Conservation (phyloP, 1,140 invertebrate genomes). For the Bombyx mandarina region DNA sequence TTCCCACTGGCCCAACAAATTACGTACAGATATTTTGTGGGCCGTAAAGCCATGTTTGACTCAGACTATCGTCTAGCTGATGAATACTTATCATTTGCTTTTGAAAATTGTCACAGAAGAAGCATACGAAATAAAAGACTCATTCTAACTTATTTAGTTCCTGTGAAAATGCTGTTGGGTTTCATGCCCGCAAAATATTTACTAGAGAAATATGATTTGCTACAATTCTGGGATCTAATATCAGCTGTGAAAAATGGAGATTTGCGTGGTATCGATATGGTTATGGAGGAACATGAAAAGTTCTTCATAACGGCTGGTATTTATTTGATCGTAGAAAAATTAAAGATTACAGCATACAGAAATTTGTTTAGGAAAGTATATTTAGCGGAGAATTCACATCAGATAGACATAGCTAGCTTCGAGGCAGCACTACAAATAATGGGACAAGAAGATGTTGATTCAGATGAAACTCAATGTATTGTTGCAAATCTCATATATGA, state of each 20-base stretch:
- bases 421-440: constrained; percentile 85
- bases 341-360: constrained; percentile 95
- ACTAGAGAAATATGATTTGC: constrained; percentile 90
- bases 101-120: constrained; percentile 88
- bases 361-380: constrained; percentile 98
- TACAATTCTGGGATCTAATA: constrained; percentile 91
- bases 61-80: constrained; percentile 95
- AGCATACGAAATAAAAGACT: constrained; percentile 91
- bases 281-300: constrained; percentile 87
- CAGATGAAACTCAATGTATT: constrained; percentile 96
- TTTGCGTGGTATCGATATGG: constrained; percentile 85
- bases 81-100: constrained; percentile 92
- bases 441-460: constrained; percentile 87
- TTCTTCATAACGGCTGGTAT: constrained; percentile 97
- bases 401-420: constrained; percentile 90
- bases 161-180: constrained; percentile 97
- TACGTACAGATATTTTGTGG: constrained; percentile 97
- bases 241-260: constrained; percentile 92
- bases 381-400: constrained; percentile 88
- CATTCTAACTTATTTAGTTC: constrained; percentile 96
- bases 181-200: constrained; percentile 87
- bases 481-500: constrained; percentile 97
- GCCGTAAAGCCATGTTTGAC: constrained; percentile 98
- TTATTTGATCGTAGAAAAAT: constrained; percentile 96
- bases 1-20: constrained; percentile 91